A percentile compares a stretch with the other conserved stretches of the same genome.
Evolutionary conservation across 2,113 vertebrate genomes (phyloP).

Genomic region (Neogobius melanostomus): DNA sequence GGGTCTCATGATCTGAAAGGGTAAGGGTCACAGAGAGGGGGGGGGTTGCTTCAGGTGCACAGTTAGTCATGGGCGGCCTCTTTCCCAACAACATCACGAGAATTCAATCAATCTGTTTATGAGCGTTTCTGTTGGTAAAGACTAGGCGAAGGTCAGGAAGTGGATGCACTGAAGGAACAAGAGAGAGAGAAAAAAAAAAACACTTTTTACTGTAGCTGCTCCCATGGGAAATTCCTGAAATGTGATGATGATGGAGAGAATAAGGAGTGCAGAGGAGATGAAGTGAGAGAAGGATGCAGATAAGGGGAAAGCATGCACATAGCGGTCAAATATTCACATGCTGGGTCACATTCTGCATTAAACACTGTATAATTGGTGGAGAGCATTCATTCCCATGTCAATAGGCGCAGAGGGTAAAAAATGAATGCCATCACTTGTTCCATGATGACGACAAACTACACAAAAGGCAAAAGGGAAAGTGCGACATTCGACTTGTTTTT

Average conservation of each 20-base stretch:
- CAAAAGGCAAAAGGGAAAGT: conserved; percentile 48
- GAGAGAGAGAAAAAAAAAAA: conserved; percentile 4
- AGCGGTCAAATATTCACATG: conserved; percentile 72
- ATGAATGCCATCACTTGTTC: conserved; percentile 66
- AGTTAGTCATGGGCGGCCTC: not conserved
- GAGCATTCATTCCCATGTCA: conserved; percentile 64
- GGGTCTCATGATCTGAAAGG: conserved; percentile 65
- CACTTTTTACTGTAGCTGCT: conserved; percentile 31
- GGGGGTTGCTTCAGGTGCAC: conserved; percentile 65
- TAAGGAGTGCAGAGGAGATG: conserved; percentile 29
- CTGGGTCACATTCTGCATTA: conserved; percentile 75
- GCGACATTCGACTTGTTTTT: not conserved
- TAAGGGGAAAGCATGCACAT: conserved; percentile 64
- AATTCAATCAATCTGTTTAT: conserved; percentile 1
- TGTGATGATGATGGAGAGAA: conserved; percentile 55
- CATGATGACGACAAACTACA: conserved; percentile 45
- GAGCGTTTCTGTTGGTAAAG: conserved; percentile 4
- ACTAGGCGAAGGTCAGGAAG: not conserved
- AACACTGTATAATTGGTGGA: conserved; percentile 70
- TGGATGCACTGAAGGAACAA: not conserved
- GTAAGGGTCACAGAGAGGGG: conserved; percentile 56
- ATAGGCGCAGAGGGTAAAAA: conserved; percentile 51
- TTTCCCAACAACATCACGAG: not conserved
- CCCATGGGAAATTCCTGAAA: conserved; percentile 68
- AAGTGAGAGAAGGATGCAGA: conserved; percentile 44